Evolutionary conservation across 2,888 invertebrate genomes (phyloP).

Genomic region (Zygogramma bicolorata): DNA sequence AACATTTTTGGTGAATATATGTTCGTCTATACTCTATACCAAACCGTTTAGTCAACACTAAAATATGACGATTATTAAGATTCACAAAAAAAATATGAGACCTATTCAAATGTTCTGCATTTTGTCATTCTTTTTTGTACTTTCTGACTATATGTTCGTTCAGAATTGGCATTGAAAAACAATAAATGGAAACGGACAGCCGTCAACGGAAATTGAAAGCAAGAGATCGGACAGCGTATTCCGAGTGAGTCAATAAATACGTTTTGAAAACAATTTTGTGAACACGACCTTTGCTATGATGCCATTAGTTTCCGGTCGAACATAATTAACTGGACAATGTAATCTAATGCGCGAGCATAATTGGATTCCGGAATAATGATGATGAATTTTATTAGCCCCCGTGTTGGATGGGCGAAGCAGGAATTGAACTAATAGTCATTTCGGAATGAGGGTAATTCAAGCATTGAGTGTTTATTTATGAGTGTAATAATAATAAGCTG

Average conservation of each 20-base stretch:
- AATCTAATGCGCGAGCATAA: not conserved
- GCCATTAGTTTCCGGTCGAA: not conserved
- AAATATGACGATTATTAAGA: no score
- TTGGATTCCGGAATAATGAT: not conserved
- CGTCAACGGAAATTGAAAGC: not conserved
- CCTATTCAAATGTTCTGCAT: no score
- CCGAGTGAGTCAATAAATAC: not conserved
- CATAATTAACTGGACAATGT: not conserved
- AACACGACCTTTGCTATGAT: not conserved
- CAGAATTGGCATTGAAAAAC: no score
- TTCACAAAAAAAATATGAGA: no score
- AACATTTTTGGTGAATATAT: no score
- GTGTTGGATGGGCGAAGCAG: not conserved
- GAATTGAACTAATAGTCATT: not conserved
- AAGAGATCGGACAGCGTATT: not conserved
- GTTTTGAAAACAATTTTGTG: not conserved
- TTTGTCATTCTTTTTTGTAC: no score
- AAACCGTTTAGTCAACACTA: no score
- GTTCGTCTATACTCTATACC: no score
- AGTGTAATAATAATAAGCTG: no score
- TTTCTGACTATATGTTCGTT: no score
- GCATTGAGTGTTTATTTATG: not conserved
- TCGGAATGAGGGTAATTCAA: not conserved
- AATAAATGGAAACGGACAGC: no score
- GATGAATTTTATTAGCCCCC: not conserved